A percentile compares a stretch with the other conserved stretches of the same genome.
These are phyloP conservation scores for Athripsodes cinereus DNA, from an alignment of 2,888 invertebrate genomes.

Conservation along the genomic window DNA sequence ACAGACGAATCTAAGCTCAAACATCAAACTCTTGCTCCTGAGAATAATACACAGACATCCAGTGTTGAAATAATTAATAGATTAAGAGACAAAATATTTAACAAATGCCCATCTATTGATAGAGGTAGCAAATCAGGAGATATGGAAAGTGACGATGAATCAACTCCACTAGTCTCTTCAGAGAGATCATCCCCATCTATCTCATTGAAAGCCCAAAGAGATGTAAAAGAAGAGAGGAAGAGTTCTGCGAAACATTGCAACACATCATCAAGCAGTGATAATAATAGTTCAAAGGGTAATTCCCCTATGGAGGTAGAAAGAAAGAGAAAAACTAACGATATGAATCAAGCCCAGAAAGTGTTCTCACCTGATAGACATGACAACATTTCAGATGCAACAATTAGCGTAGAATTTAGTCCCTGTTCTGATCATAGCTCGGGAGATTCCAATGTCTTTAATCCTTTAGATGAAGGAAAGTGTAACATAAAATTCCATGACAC, in stretches of 20 bases:
- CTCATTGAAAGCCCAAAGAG: constrained; percentile 26
- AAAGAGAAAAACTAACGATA: constrained; percentile 12
- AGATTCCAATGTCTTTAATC: constrained; percentile 35
- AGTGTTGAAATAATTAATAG: constrained; percentile 31
- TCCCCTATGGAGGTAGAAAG: constrained; percentile 18
- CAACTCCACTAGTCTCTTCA: constrained; percentile 59
- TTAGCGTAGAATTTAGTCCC: constrained; percentile 39
- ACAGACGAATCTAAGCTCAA: constrained; percentile 3
- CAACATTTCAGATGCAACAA: constrained; percentile 31
- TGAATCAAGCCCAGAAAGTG: constrained; percentile 20
- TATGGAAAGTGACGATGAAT: constrained; percentile 57
- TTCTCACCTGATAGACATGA: constrained; percentile 33
- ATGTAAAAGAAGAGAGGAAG: constrained; percentile 15
- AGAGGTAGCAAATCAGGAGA: constrained; percentile 39
- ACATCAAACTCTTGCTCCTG: constrained; percentile 4
- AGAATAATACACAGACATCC: constrained; percentile 13
- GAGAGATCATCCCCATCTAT: constrained; percentile 38
- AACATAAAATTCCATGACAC: constrained; percentile 16
- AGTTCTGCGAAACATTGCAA: constrained; percentile 14
- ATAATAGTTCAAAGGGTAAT: constrained; percentile 20
- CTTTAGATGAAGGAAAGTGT: constrained; percentile 20
- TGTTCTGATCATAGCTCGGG: constrained; percentile 42
- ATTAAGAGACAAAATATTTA: constrained; percentile 41
- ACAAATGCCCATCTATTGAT: constrained; percentile 37
- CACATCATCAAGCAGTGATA: constrained; percentile 15